These are phyloP conservation scores for Xestobium rufovillosum DNA, from an alignment of 2,888 invertebrate species.

Conservation along the genomic window DNA sequence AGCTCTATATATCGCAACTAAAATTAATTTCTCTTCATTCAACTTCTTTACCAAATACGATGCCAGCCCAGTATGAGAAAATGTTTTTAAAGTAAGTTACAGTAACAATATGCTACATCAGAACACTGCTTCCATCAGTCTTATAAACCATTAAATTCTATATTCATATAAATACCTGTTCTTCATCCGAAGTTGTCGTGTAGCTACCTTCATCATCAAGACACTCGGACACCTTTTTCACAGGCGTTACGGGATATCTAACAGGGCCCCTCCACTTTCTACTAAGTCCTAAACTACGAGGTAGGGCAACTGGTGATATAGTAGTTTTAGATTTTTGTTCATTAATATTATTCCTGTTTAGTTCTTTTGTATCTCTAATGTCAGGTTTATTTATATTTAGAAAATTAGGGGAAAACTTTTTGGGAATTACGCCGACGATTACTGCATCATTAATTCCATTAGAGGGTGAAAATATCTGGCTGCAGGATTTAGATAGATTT, in stretches of 20 bases:
- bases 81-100: too few relatives aligned
- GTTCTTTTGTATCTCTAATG: conserved; percentile 18
- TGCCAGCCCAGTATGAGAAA: too few relatives aligned
- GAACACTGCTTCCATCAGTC: too few relatives aligned
- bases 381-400: conserved; percentile 28
- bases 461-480: conserved; percentile 27
- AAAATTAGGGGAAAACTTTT: conserved; percentile 19
- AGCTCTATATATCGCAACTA: too few relatives aligned
- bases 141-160: background rate
- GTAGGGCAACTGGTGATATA: conserved; percentile 44
- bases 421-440: conserved; percentile 38
- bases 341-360: conserved; percentile 10
- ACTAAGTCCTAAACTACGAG: conserved; percentile 52
- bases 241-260: conserved; percentile 57
- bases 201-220: conserved; percentile 31
- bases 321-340: conserved; percentile 12
- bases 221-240: conserved; percentile 46
- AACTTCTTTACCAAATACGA: too few relatives aligned
- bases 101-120: too few relatives aligned
- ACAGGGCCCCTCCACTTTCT: conserved; percentile 57
- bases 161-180: conserved; percentile 55
- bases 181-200: conserved; percentile 50
- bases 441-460: conserved; percentile 31
- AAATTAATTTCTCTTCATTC: too few relatives aligned
- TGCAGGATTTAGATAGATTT: conserved; percentile 35